Evolutionary conservation across 2,888 invertebrate species (phyloP).

Genomic region (Pachydiplax longipennis): DNA sequence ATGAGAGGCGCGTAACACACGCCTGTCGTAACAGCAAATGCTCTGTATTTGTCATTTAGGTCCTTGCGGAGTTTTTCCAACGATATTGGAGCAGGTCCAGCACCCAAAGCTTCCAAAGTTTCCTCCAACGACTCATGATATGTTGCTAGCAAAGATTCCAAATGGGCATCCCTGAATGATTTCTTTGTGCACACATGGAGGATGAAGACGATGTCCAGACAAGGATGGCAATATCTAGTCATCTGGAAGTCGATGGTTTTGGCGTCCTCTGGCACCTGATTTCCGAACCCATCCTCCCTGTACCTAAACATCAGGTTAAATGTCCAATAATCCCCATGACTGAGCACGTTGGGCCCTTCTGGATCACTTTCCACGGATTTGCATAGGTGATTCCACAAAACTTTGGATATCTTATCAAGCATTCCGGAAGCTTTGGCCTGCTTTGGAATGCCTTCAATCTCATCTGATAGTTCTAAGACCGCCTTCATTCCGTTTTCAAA

Average conservation of each 20-base stretch:
- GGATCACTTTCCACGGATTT: not conserved
- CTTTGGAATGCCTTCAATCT: not conserved
- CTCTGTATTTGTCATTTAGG: not conserved
- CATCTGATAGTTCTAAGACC: not conserved
- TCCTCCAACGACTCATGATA: not conserved
- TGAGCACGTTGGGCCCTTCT: not conserved
- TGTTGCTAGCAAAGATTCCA: not conserved
- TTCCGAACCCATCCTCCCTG: not conserved
- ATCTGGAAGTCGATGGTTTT: slow-evolving; percentile 39
- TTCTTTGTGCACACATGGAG: slow-evolving; percentile 18
- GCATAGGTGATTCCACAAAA: not conserved
- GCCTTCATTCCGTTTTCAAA: not conserved
- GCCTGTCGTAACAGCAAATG: not conserved
- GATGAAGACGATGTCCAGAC: slow-evolving; percentile 26
- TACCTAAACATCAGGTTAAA: slow-evolving; percentile 2
- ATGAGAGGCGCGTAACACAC: not conserved
- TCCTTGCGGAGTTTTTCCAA: not conserved
- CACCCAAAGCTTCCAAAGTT: not conserved
- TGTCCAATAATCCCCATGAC: not conserved
- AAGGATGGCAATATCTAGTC: not conserved
- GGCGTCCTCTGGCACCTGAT: not conserved
- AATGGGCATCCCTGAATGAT: not conserved
- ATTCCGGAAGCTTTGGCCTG: not conserved
- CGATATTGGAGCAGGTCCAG: not conserved
- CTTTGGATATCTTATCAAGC: not conserved